Conservation (phyloP, 1,140 invertebrate genomes). For the Popillia japonica region DNA sequence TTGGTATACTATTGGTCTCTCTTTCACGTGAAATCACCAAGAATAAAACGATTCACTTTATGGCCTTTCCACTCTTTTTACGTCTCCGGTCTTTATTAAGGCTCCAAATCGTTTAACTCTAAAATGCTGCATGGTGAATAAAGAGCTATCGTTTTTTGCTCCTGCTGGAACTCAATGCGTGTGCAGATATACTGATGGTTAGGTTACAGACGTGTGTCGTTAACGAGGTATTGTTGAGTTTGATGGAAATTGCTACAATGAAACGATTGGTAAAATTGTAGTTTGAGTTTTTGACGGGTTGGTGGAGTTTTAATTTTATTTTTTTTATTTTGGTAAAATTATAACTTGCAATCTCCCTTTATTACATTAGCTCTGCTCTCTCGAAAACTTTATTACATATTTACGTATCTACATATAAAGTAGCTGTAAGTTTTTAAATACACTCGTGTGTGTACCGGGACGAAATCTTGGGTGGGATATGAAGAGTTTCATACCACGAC, state of each 20-base stretch:
- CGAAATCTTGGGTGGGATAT: no score
- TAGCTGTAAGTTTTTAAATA: no score
- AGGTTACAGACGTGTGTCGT: background rate
- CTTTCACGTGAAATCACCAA: background rate
- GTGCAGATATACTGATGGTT: background rate
- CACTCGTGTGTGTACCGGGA: no score
- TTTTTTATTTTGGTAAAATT: no score
- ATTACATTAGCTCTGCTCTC: no score
- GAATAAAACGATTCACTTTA: constrained; percentile 34
- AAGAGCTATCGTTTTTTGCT: background rate
- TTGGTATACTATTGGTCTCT: no score
- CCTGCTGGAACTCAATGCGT: background rate
- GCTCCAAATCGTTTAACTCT: constrained; percentile 14
- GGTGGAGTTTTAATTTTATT: no score
- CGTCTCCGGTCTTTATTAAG: background rate
- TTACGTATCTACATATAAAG: no score
- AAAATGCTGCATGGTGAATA: background rate
- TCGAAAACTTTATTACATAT: no score
- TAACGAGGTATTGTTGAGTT: background rate
- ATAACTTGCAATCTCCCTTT: no score
- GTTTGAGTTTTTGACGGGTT: background rate
- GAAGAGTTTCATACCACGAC: no score
- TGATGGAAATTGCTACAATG: background rate
- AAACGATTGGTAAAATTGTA: background rate
- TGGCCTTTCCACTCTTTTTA: constrained; percentile 21